Evolutionary conservation across 2,113 vertebrate species (phyloP), one percentile per base, ranked within the genome.

Genomic region (Anguilla rostrata): DNA sequence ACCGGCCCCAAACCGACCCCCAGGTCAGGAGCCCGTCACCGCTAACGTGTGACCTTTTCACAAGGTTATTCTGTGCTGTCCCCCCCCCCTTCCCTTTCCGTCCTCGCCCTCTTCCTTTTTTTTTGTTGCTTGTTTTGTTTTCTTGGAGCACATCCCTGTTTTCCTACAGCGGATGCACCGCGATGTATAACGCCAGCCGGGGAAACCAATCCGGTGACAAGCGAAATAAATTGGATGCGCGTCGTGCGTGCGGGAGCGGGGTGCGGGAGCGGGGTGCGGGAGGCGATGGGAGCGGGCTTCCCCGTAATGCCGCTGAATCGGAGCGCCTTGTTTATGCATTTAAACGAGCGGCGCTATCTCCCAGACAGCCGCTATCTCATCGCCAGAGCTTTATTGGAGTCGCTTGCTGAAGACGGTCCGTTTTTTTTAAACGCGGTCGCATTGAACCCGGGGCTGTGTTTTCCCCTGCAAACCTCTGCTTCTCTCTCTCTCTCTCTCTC

Each of bases 401-500:
- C 71, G 26, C 49, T 14, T 11, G n/a, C 26, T 1, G 6, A 12
- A n/a, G 20, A n/a, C 63, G 26, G 63, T 22, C 71, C 26, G 0
- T 34, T 53, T 75, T 75, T 75, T 75, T 1, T 75, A 75, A 75
- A 75, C 22, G 71, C 71, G 2, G n/a, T n/a, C 71, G 2, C n/a
- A 40, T 40, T 40, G 40, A 82, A 81, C 18, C 15, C 39, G 26
- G 85, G 26, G 20, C 29, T 39, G 34, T 53, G 0, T 46, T 78
- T 16, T 5, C 5, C n/a, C 34, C 15, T 57, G 53, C 40, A 60
- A 41, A 15, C 39, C 26, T 87, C 49, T 87, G 63, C 29, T 26
- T 81, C 22, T 82, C 34, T 78, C 40, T 46, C 49, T 53, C 49
- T 20, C 86, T 86, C n/a, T 66, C 39, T 81, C 78, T 11, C 43